Base-by-base conservation (phyloP, 2,888 invertebrate genomes). In the Harpagoxenus sublaevis region DNA sequence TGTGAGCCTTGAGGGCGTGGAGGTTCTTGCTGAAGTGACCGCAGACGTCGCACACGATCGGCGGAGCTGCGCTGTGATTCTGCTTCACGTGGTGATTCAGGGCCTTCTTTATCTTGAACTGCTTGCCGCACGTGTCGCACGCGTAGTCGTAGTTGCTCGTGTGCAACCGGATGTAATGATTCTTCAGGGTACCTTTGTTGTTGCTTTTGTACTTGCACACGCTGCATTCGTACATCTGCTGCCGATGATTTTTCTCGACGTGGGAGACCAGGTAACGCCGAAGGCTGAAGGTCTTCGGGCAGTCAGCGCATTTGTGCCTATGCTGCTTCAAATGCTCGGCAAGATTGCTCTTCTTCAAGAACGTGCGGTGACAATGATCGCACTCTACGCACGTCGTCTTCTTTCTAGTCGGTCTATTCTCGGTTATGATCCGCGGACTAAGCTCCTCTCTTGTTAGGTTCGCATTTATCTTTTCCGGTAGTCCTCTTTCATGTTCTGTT, bases 11-110 rank as follows among this genome's bases (percentile, higher is more conserved):
- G 6, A 93, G 84, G 0, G 92, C 93, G 39, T 92, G 90, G 0
- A 92, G 87, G 18, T 92, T 93, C 55, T 90, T 91, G 83, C 92
- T 91, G 62, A 91, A 91, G 55, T 92, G 91, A 1, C 93, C 92
- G 73, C 92, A 93, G 0, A 93, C 91, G 71, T 92, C 92, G 83
- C 93, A 93, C 0, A 93, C 93, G 42, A 92, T 93, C 0, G 91
- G 90, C 15, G 92, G 89, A 2, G 91, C 84, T 15, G 88, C 91
- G 55, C 91, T 88, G 77, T 93, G 93, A 42, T 91, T 88, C 31
- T 91, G 90, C 48, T 92, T 92, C 23, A 92, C 88, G 73, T 93
- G 93, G 9, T 91, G 89, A 51, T 92, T 92, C 68, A 93, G 51
- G 0, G 92, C 91, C 48, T 92, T 92, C 65, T 92, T 92, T 62